Evolutionary conservation across 2,113 vertebrate genomes (phyloP), one percentile per base, ranked within the genome.

Genomic region (Perognathus longimembris): DNA sequence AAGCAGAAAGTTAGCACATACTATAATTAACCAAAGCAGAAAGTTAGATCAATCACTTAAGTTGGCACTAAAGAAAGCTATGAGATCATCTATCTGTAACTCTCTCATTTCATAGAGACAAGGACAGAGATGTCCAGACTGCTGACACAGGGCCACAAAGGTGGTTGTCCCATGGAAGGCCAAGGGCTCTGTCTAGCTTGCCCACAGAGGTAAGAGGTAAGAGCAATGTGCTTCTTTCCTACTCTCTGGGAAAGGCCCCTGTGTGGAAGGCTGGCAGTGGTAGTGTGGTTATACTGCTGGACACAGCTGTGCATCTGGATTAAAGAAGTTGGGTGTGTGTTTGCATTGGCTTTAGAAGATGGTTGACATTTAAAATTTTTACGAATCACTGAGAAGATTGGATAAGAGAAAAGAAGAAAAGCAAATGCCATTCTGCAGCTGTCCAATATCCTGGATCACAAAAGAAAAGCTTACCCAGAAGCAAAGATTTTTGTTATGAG

Each of bases 391-490:
- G 88, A 42, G 74, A 89, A 34, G 32, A 80, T 21, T 7, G 3
- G 40, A 3, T 77, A 61, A 76, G 42, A 94, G 63, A 8, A 26
- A 83, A 92, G n/a, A 2, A 90, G 86, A 86, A 90, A 90, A 80
- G 63, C 73, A 95, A 95, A 93, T 80, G 75, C 38, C 87, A 87
- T 42, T 85, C 54, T 61, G 69, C 26, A 73, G 84, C 34, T 45
- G 40, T 14, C 26, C 22, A 36, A 26, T 64, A 77, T 91, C 78
- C 17, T 84, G 57, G 84, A 84, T 66, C 69, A 64, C 40, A 78
- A 83, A 67, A 75, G 67, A 66, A 90, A 38, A 73, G 34, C 24
- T 92, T 10, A 80, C 22, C 2, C 36, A 85, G 57, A 63, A 89
- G 78, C 64, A 66, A 91, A 66, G 57, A 61, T 70, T 17, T 21